A percentile compares a stretch with the other conserved stretches of the same genome.
phyloP scores from a whole-genome alignment of 2,888 invertebrate species.

The Ethmia dodecea region DNA sequence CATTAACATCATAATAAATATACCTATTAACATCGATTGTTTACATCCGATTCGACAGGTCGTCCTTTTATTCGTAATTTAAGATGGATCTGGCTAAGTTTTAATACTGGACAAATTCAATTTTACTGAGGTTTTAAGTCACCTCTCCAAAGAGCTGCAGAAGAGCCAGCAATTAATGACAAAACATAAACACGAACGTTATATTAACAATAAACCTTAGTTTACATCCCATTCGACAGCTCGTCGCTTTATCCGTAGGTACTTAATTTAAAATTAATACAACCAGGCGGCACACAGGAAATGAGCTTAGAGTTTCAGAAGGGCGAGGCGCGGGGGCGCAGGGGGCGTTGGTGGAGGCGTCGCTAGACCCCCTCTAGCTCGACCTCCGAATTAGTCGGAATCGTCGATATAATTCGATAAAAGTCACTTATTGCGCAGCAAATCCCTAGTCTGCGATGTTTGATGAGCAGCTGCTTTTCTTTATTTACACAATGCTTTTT shows the following conservation, averaged over 20 bases:
- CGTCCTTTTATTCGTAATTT: too few relatives aligned
- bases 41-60: too few relatives aligned
- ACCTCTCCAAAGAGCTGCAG: too few relatives aligned
- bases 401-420: constrained; percentile 45
- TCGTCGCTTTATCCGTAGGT: constrained; percentile 57
- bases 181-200: too few relatives aligned
- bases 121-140: too few relatives aligned
- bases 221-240: constrained; percentile 30
- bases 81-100: too few relatives aligned
- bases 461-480: too few relatives aligned
- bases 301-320: constrained; percentile 79
- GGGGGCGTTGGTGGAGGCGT: constrained; percentile 18
- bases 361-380: constrained; percentile 21
- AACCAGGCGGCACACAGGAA: constrained; percentile 82
- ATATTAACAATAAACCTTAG: constrained; percentile 26
- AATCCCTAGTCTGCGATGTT: constrained; percentile 17
- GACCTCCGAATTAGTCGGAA: constrained; percentile 52
- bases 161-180: too few relatives aligned
- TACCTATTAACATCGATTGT: too few relatives aligned
- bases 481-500: too few relatives aligned
- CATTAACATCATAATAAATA: too few relatives aligned
- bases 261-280: constrained; percentile 85
- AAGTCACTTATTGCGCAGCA: constrained; percentile 29
- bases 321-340: constrained; percentile 25
- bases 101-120: too few relatives aligned